Base-by-base conservation (phyloP, 1,140 invertebrate species). In the Euura lappo region DNA sequence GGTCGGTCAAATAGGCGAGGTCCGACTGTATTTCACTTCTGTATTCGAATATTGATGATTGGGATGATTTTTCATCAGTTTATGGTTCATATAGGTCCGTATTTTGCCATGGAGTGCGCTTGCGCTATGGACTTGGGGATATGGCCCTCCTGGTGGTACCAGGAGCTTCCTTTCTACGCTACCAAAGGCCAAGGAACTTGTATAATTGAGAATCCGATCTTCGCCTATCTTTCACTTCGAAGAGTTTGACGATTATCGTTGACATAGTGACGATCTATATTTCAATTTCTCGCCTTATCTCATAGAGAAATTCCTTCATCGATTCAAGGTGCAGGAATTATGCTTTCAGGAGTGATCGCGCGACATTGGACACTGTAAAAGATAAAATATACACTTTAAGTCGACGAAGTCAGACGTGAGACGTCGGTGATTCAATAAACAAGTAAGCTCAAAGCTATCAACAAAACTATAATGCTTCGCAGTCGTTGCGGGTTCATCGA, bases 101-200 rank as follows among this genome's bases (percentile, higher is more conserved):
- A 8, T 73, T 73, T 70, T 45, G 8, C 78, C 43, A 84, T 85
- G 83, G 83, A 86, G 45, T 86, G 84, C 51, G 79, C 82, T 71
- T 87, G 84, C 71, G 81, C 82, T 74, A 79, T 83, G 81, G 83
- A 85, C 71, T 45, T 76, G 65, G 70, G 76, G 60, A 74, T 70
- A 72, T 81, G 81, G 84, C 77, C 78, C 79, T 83, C 84, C 44
- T 71, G 71, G 44, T 75, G 78, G 69, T 75, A 80, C 44, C 68
- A 77, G 44, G 79, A 84, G 68, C 66, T 79, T 71, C 83, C 84
- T 67, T 85, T 84, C 77, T 84, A 85, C 42, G 81, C 81, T 73
- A 79, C 76, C 65, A 80, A 83, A 60, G 79, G 74, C n/a, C 75
- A 80, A 44, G 69, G 77, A 70, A 79, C 77, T 44, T 85, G 84